These are phyloP conservation scores for Gymnoscopelus braueri DNA, from an alignment of 2,797 vertebrate species.

Conservation along the genomic window DNA sequence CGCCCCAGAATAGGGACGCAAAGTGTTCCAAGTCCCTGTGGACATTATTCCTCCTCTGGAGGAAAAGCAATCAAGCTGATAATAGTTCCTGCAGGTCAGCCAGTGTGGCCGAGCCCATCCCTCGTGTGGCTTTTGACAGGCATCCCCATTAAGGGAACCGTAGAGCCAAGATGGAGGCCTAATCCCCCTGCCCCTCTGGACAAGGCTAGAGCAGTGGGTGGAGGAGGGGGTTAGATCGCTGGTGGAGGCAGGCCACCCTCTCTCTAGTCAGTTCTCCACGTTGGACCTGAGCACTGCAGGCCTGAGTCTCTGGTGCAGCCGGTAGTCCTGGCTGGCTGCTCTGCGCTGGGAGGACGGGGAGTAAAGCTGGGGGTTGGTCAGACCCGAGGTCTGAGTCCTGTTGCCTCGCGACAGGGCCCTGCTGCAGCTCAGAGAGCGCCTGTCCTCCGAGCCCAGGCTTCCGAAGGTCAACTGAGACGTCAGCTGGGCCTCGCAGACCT, in stretches of 20 bases:
- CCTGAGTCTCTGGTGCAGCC: slow-evolving; percentile 66
- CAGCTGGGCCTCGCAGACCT: slow-evolving; percentile 88
- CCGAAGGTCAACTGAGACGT: slow-evolving; percentile 65
- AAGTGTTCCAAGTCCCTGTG: too few species aligned
- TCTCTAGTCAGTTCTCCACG: slow-evolving; percentile 71
- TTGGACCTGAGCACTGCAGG: slow-evolving; percentile 68
- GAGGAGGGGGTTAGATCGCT: background rate
- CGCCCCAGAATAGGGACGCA: too few species aligned
- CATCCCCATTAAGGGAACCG: background rate
- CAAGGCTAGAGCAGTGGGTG: slow-evolving; percentile 43
- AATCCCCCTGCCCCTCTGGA: slow-evolving; percentile 34
- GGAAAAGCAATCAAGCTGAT: slow-evolving; percentile 61
- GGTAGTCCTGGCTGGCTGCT: slow-evolving; percentile 65
- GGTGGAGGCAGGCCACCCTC: background rate
- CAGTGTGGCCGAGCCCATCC: slow-evolving; percentile 42
- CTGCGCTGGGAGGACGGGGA: slow-evolving; percentile 45
- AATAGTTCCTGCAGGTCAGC: slow-evolving; percentile 33
- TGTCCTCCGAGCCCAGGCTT: slow-evolving; percentile 66
- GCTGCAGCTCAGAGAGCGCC: slow-evolving; percentile 80
- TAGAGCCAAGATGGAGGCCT: slow-evolving; percentile 18
- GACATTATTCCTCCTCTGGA: background rate
- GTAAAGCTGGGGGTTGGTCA: slow-evolving; percentile 41
- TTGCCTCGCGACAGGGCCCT: slow-evolving; percentile 48
- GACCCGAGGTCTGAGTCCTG: slow-evolving; percentile 35
- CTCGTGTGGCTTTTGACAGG: slow-evolving; percentile 28